Base-by-base conservation (phyloP, 92 coral and sea anemone genomes). In the Palythoa grandis region DNA sequence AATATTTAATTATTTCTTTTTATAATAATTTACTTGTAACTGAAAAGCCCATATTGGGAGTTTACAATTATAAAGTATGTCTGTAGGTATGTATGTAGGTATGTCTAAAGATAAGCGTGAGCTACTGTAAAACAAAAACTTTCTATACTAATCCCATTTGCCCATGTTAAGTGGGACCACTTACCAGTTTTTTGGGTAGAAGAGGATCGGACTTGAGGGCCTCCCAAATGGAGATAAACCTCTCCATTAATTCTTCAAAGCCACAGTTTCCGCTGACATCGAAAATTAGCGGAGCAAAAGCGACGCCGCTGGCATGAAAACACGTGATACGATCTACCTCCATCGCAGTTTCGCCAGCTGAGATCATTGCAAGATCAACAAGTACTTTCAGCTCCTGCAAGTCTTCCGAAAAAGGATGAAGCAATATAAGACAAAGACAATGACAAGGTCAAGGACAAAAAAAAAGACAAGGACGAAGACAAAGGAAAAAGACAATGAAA, bases 321-420 rank as follows among this genome's bases (percentile, higher is more conserved):
- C 70, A 78, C 54, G 89, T 84, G 39, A 91, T 91, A 52, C 93
- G 88, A 57, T 78, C 93, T 40, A 88, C 80, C 74, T 91, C 92
- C 91, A 91, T 84, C 70, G 86, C 91, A 29, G 82, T 84, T 68
- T 91, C 93, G 17, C 93, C 93, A 15, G 91, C 93, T 14, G 93
- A 88, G 86, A 91, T 91, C 93, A 91, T 84, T 39, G 93, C 93
- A 29, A 91, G 48, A 86, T 91, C 93, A 53, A 91, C 94, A 56
- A 91, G 91, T 15, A 89, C 92, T 65, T 89, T 91, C 29, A 91
- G 85, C 76, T 85, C 92, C 65, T 88, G 85, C 19, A 29, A 54
- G 52, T 54, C 79, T 75, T 52, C 52, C 13, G 17, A 3, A 52
- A 52, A 52, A 22, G 16, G 10, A 7, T 3, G n/a, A 14, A 43